Evolutionary conservation across 1,140 invertebrate genomes (phyloP), one percentile per base, ranked within the genome.

Genomic region (Zaprionus gabonicus): DNA sequence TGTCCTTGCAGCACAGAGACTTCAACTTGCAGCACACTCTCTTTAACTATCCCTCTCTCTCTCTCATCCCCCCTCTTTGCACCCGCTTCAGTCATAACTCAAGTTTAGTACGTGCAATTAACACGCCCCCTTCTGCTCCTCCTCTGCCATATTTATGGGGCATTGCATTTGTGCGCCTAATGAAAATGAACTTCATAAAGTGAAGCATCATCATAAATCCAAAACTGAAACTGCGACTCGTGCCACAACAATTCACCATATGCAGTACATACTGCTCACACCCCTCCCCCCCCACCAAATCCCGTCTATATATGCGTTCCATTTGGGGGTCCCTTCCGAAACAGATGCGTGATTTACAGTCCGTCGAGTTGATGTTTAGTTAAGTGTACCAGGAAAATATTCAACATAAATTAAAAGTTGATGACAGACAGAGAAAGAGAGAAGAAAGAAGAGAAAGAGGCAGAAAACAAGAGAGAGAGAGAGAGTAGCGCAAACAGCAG

Each of bases 141-240:
- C 27, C 6, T 59, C 53, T 1, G 6, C 13, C 79, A 81, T 77
- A 81, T 81, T 81, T 81, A 81, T 81, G 79, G 77, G 79, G 73
- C 79, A 68, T 51, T 77, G 67, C 78, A 81, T 81, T 81, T 70
- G 57, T 79, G 36, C 34, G 51, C 17, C 67, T 77, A 71, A 81
- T 81, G 78, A 81, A 76, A 81, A 81, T 81, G 67, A 68, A 68
- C 67, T 76, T 81, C 73, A 77, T 81, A 81, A 77, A 69, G 0
- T 15, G 31, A 71, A 51, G 71, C 49, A 71, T 38, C 57, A 63
- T 44, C 79, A 77, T 67, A 71, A 76, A 76, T 59, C 57, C 76
- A 38, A 20, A 7, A 5, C 41, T 13, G 41, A n/a, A 46, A 46
- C 41, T 46, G 41, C 41, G 41, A 51, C 46, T 51, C 46, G 46